Percentiles rank a stretch among this genome's conserved stretches.
Evolutionary conservation across 2,113 vertebrate genomes (phyloP).

Genomic region (Pollachius pollachius): DNA sequence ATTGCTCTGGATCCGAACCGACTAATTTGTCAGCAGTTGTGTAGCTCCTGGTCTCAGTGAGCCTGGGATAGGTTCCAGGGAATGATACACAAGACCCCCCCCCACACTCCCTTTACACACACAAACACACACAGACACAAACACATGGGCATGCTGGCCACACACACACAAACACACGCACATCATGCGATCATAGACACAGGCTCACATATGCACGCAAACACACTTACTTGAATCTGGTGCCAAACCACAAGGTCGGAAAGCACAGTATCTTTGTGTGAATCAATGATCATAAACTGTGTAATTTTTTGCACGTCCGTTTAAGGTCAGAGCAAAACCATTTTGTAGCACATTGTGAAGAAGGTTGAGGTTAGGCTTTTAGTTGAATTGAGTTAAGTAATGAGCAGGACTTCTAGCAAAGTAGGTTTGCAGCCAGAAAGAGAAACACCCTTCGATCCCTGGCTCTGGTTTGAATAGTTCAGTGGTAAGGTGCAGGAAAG

Average conservation of each 20-base stretch:
- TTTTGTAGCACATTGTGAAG: neutral
- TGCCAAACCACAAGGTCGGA: constrained; percentile 45
- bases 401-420: constrained; percentile 9
- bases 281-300: constrained; percentile 19
- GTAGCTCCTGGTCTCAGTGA: constrained; percentile 54
- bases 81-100: constrained; percentile 53
- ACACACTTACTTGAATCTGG: constrained; percentile 15
- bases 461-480: too few species aligned
- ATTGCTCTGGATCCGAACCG: constrained; percentile 57
- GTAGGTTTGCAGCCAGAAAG: neutral
- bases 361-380: constrained; percentile 1
- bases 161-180: neutral
- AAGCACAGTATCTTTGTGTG: constrained; percentile 27
- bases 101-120: neutral
- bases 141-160: neutral
- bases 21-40: constrained; percentile 70
- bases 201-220: neutral
- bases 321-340: constrained; percentile 10
- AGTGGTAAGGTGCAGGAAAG: too few species aligned
- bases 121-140: neutral
- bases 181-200: neutral
- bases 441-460: constrained; percentile 2
- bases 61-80: constrained; percentile 46
- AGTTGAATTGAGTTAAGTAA: constrained; percentile 14
- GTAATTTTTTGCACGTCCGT: constrained; percentile 17